Evolutionary conservation across 92 coral and sea anemone genomes (phyloP), one percentile per base, ranked within the genome.

Genomic region (Umimayanthus kanabou): DNA sequence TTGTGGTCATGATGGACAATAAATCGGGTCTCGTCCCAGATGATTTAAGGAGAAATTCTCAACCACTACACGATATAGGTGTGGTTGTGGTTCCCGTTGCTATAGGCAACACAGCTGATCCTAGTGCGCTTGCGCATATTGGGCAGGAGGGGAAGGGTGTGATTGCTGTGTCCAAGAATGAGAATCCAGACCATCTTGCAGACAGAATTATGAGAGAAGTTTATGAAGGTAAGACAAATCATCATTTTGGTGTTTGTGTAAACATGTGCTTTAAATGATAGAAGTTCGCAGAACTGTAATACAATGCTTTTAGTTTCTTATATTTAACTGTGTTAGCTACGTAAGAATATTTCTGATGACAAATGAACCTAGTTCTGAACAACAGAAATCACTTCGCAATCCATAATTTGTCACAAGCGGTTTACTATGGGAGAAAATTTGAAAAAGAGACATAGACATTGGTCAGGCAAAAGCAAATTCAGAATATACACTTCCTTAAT

Each of bases 171-270:
- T 73, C 86, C 23, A 53, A 39, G 22, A 77, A 84, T 1, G 92
- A 83, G 76, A 88, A 91, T 10, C 90, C 95, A 11, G 86, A 81
- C 78, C 67, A 53, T 37, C 85, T 94, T 11, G 92, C 89, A 29
- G 88, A 90, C 47, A 87, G 80, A 42, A 92, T 95, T 11, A 93
- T 95, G 96, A 89, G 64, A 30, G 89, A 88, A 80, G 81, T 95
- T 2, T 88, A 91, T 25, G 88, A 93, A 80, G 98, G 98, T 95
- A 90, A 25, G 28, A 23, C 10, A 47, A 7, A 7, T 47, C 9
- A 47, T 45, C 1, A 45, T 45, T 6, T 45, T n/a, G n/a, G n/a
- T n/a, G n/a, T n/a, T n/a, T n/a, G n/a, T n/a, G n/a, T n/a, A n/a
- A n/a, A n/a, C n/a, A 61, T 7, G 6, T 47, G 10, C 0, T 47